Percentiles rank a stretch among this genome's conserved stretches.
phyloP scores from a whole-genome alignment of 2,113 vertebrate genomes.

The Nyctibius bracteatus region DNA sequence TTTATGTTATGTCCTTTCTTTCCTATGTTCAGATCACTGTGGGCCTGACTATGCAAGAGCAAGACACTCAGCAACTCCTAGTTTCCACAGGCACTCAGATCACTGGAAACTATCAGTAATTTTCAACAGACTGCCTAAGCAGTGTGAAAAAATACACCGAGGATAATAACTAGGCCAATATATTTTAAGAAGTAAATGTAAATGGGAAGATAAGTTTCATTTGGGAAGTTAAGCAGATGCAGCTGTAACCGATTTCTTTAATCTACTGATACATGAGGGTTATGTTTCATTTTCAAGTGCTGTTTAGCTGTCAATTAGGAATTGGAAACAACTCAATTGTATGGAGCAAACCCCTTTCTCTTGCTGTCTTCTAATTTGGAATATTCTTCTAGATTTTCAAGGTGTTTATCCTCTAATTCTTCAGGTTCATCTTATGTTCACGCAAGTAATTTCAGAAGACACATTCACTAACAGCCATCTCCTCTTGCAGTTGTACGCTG shows the following conservation, averaged over 20 bases:
- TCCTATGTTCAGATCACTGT: background rate
- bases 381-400: background rate
- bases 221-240: conserved; percentile 9
- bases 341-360: background rate
- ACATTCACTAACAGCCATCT: background rate
- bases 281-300: background rate
- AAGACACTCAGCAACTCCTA: background rate
- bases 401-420: background rate
- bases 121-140: background rate
- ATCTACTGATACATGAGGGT: background rate
- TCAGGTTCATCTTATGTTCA: background rate
- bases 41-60: background rate
- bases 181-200: background rate
- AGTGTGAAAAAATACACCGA: background rate
- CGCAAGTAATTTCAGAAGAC: background rate
- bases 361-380: background rate
- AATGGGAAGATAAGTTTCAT: background rate
- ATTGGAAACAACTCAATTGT: background rate
- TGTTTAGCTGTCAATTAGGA: background rate
- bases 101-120: background rate
- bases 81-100: background rate
- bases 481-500: background rate
- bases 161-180: background rate
- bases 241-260: background rate
- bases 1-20: background rate